phyloP scores from a whole-genome alignment of 2,797 vertebrate genomes.

The Smutsia temminckii region DNA sequence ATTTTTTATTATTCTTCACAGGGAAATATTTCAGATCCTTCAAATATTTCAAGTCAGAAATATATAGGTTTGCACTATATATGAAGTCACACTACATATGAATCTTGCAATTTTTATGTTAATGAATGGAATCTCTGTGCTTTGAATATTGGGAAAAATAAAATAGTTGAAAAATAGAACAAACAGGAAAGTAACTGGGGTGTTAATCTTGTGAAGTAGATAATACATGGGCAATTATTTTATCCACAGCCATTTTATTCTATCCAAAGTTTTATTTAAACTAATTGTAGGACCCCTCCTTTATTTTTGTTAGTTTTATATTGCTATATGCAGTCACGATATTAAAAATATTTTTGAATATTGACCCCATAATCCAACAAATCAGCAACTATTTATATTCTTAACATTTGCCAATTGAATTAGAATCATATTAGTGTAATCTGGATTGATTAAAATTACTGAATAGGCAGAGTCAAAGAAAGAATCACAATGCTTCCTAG shows the following conservation, averaged over 20 bases:
- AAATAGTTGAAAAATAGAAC: background rate
- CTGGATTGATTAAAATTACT: background rate
- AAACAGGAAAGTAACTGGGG: background rate
- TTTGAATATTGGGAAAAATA: background rate
- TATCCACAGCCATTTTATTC: background rate
- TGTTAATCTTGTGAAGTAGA: background rate
- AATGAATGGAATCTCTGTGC: background rate
- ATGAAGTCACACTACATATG: background rate
- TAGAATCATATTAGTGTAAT: background rate
- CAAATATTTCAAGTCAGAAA: background rate
- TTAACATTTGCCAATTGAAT: background rate
- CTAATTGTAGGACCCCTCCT: background rate
- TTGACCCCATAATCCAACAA: background rate
- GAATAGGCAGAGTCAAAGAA: background rate
- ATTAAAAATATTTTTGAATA: background rate
- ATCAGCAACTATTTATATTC: background rate
- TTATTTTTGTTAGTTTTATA: background rate
- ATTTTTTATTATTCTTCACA: background rate
- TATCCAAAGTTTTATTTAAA: conserved; percentile 4
- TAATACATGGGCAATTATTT: background rate
- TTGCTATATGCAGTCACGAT: background rate
- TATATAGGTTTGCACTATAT: background rate
- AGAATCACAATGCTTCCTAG: background rate
- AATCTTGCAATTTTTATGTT: background rate
- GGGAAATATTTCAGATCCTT: conserved; percentile 9